Conservation (phyloP, 2,797 vertebrate genomes). For the Neopelma chrysocephalum region DNA sequence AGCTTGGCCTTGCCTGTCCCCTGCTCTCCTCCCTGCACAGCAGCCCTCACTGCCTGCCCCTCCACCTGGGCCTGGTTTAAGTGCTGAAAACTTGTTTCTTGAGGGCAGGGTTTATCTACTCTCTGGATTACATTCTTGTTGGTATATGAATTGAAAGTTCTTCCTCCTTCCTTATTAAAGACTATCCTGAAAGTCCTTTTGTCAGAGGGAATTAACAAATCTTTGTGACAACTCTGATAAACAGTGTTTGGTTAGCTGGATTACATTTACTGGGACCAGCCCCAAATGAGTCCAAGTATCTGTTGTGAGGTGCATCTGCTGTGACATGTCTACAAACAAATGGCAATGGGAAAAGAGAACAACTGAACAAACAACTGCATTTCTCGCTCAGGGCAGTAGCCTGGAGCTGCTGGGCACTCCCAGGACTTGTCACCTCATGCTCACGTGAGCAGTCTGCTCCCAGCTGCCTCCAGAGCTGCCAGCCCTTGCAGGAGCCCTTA, state of each 20-base stretch:
- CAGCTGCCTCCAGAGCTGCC: not conserved
- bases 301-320: slow-evolving; percentile 25
- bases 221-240: slow-evolving; percentile 3
- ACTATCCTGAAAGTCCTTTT: not conserved
- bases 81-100: not conserved
- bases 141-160: not conserved
- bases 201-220: slow-evolving; percentile 1
- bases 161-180: slow-evolving; percentile 29
- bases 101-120: not conserved
- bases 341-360: not conserved
- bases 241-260: slow-evolving; percentile 12
- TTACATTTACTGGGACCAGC: not conserved
- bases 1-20: not conserved
- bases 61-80: fast-evolving
- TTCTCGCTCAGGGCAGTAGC: not conserved
- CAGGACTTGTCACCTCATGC: slow-evolving; percentile 10
- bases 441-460: not conserved
- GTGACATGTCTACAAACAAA: slow-evolving; percentile 39
- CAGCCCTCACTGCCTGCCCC: not conserved
- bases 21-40: not conserved
- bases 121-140: not conserved
- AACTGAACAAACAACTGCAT: slow-evolving; percentile 32
- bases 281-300: not conserved
- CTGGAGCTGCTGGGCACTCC: slow-evolving; percentile 30
- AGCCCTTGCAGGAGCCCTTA: not conserved